A percentile compares a stretch with the other conserved stretches of the same genome.
Evolutionary conservation across 92 coral and sea anemone genomes (phyloP).

Genomic region (Zoanthus solanderi): DNA sequence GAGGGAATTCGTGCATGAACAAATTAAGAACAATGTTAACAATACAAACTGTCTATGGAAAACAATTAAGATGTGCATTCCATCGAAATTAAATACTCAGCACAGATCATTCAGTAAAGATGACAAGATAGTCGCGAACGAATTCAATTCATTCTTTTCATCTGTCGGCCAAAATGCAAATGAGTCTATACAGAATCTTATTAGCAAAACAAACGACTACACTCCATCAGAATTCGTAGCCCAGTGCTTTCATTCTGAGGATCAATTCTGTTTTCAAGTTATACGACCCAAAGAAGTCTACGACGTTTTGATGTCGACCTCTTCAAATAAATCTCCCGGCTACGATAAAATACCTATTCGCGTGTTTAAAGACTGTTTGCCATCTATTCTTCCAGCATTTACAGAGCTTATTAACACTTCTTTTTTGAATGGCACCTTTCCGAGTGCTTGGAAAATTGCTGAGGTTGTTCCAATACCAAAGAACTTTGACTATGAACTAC

Average conservation of each 20-base stretch:
- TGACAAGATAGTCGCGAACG: not conserved
- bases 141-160: slow-evolving; percentile 6
- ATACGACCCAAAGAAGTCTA: not conserved
- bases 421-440: slow-evolving; percentile 15
- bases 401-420: slow-evolving; percentile 23
- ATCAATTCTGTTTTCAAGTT: not conserved
- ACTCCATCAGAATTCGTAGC: slow-evolving; percentile 42
- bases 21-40: slow-evolving; percentile 13
- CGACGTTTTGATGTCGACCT: not conserved
- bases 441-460: slow-evolving; percentile 43
- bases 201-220: slow-evolving; percentile 28
- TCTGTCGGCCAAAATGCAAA: slow-evolving; percentile 9
- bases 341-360: slow-evolving; percentile 22
- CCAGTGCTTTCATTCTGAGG: slow-evolving; percentile 11
- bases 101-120: not conserved
- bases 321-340: not conserved
- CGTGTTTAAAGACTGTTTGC: slow-evolving; percentile 27
- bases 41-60: slow-evolving; percentile 14
- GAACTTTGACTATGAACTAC: slow-evolving; percentile 40
- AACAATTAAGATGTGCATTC: not conserved
- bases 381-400: slow-evolving; percentile 13
- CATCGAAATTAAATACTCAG: not conserved
- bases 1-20: slow-evolving; percentile 8
- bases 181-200: slow-evolving; percentile 14
- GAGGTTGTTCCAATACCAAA: slow-evolving; percentile 29